Conservation (phyloP, 2,888 invertebrate species). For the Microctonus aethiopoides region DNA sequence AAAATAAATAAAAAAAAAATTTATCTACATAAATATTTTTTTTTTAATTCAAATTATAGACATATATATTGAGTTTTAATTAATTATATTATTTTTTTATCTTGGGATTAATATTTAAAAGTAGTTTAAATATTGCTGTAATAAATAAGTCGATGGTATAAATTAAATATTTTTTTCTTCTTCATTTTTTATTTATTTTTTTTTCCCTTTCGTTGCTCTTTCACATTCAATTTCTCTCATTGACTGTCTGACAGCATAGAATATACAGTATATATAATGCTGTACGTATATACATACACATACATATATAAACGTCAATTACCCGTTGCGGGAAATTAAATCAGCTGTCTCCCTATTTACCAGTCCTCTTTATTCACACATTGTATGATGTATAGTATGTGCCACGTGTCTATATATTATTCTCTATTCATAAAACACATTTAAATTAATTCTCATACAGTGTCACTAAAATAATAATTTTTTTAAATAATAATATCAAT, state of each 20-base stretch:
- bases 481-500: neutral
- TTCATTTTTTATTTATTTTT: neutral
- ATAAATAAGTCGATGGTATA: no score
- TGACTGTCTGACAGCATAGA: constrained; percentile 14
- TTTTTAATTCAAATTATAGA: no score
- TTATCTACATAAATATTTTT: no score
- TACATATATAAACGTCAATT: constrained; percentile 48
- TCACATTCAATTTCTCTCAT: neutral
- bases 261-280: neutral
- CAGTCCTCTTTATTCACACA: constrained; percentile 32
- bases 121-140: no score
- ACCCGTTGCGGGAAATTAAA: constrained; percentile 62
- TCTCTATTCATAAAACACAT: constrained; percentile 33
- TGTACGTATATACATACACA: constrained; percentile 12
- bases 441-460: neutral
- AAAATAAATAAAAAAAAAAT: no score
- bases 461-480: neutral
- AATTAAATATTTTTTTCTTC: no score
- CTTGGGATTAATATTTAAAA: no score
- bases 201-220: neutral
- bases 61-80: no score
- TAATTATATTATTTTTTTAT: no score
- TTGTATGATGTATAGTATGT: constrained; percentile 36
- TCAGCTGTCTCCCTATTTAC: constrained; percentile 58
- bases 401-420: constrained; percentile 42